Percentiles rank a stretch among this genome's conserved stretches.
Conservation (phyloP, 2,797 vertebrate species). For the Fratercula arctica region DNA sequence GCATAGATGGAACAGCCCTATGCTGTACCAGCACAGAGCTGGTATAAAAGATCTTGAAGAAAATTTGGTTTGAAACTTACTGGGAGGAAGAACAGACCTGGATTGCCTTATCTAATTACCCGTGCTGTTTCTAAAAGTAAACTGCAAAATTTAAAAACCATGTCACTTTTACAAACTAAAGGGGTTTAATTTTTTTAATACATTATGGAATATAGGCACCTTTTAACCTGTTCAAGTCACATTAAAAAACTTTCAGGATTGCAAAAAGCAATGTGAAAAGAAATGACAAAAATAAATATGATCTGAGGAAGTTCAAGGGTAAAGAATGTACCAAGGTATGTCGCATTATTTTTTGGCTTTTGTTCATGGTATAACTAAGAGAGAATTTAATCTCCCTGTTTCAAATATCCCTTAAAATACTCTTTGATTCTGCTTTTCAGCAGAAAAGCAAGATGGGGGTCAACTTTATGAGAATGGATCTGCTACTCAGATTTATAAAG, state of each 20-base stretch:
- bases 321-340: background rate
- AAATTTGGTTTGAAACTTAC: background rate
- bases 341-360: background rate
- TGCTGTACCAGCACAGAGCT: background rate
- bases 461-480: constrained; percentile 28
- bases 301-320: background rate
- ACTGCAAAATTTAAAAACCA: background rate
- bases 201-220: background rate
- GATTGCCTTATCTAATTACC: background rate
- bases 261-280: background rate
- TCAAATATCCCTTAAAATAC: constrained; percentile 30
- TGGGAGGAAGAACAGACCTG: background rate
- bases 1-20: background rate
- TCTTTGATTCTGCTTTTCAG: constrained; percentile 40
- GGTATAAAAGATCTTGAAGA: background rate
- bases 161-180: background rate
- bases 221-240: background rate
- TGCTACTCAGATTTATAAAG: constrained; percentile 55
- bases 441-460: constrained; percentile 45
- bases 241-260: background rate
- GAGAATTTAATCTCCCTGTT: constrained; percentile 49
- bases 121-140: background rate
- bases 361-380: background rate
- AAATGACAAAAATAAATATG: background rate
- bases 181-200: background rate